Base-by-base conservation (phyloP, 2,888 invertebrate species). In the Cloeon dipterum region DNA sequence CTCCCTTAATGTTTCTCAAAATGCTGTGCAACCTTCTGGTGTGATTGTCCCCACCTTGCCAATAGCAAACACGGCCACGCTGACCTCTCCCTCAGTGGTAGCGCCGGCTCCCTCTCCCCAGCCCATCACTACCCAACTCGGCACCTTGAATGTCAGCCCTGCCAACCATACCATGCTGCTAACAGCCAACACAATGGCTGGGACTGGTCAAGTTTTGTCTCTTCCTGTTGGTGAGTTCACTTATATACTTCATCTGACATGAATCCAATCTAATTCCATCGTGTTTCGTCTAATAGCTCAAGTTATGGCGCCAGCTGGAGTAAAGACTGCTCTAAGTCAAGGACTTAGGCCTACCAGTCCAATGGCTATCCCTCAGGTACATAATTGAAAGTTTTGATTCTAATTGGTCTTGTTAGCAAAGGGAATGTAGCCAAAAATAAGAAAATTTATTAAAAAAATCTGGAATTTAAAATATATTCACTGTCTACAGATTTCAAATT, bases 1-100 rank as follows among this genome's bases (percentile, higher is more conserved):
- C 47, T 74, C 77, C 26, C 57, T 79, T 41, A 74, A 71, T 47
- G 71, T 74, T 43, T 74, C 78, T 26, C 70, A 75, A 21, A 68
- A 74, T 23, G 52, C 62, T 40, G 58, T 58, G 42, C 53, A 23
- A 5, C 13, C n/a, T n/a, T n/a, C 32, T 19, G 38, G 38, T 16
- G 38, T 38, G n/a, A 36, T 35, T 20, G 39, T 35, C 37, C 54
- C 52, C 19, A 56, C 55, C 23, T 55, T 54, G 47, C 56, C 56
- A 34, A 54, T 53, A 45, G 55, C 56, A 26, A 55, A 56, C 37
- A 56, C 55, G 21, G 54, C 56, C 38, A 55, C 55, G 40, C 55
- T 11, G 7, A 23, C 23, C 8, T 23, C 7, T 7, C 18, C 19
- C 16, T 34, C 20, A 5, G 19, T 13, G 20, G 10, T 34, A 10